Conservation (phyloP, 2,113 vertebrate species). For the Nibea albiflora region DNA sequence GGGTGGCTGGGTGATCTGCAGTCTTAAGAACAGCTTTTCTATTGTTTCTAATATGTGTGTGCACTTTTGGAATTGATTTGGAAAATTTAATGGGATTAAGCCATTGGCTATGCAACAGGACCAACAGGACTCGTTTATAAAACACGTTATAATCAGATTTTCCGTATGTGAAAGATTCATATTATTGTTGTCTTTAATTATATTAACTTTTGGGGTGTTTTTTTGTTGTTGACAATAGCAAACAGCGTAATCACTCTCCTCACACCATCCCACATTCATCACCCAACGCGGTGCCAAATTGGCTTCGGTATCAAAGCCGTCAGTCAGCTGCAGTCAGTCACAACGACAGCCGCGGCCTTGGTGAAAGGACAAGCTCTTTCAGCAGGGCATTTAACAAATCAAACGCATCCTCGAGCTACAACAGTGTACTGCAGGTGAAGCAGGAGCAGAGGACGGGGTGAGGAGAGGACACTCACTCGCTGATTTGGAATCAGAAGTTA, state of each 20-base stretch:
- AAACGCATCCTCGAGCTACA: conserved; percentile 43
- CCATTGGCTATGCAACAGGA: conserved; percentile 37
- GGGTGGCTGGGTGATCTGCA: conserved; percentile 39
- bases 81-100: conserved; percentile 67
- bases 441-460: conserved; percentile 14
- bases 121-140: conserved; percentile 27
- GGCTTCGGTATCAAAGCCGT: conserved; percentile 28
- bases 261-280: not conserved
- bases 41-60: conserved; percentile 73
- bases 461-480: not conserved
- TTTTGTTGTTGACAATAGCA: not conserved
- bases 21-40: conserved; percentile 77
- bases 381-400: conserved; percentile 29
- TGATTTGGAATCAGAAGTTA: not conserved
- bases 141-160: conserved; percentile 16
- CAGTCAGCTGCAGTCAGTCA: conserved; percentile 20
- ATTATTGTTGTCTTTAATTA: conserved; percentile 13
- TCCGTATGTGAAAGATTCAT: conserved; percentile 6
- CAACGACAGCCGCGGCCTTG: conserved; percentile 6
- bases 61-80: conserved; percentile 63
- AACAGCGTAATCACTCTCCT: conserved; percentile 17
- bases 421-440: conserved; percentile 14
- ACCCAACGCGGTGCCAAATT: conserved; percentile 42
- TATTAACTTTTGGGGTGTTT: conserved; percentile 10
- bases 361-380: conserved; percentile 39